Conservation (phyloP, 2,888 invertebrate species). For the Antheraea yamamai region DNA sequence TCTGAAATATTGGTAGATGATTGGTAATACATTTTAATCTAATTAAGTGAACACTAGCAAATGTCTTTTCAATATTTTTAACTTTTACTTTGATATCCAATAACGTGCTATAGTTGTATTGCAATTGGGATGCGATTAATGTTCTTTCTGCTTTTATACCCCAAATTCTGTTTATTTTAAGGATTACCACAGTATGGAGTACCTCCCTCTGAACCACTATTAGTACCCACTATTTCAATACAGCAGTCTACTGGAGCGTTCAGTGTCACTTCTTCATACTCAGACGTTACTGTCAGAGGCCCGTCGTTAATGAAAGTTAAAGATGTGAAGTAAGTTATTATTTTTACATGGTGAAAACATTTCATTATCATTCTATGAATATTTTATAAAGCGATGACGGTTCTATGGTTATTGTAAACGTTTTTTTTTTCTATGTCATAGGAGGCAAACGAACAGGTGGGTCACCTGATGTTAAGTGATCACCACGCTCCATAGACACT, state of each 20-base stretch:
- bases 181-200: constrained; percentile 84
- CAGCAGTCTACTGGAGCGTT: constrained; percentile 84
- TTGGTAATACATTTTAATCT: background rate
- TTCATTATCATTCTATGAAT: background rate
- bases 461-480: too few species aligned
- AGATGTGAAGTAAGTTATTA: constrained; percentile 79
- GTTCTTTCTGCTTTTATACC: background rate
- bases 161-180: constrained; percentile 26
- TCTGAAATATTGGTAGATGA: background rate
- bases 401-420: too few species aligned
- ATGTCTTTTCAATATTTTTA: background rate
- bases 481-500: too few species aligned
- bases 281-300: constrained; percentile 83
- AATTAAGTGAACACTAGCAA: background rate
- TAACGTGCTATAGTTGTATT: background rate
- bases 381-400: background rate
- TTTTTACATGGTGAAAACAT: background rate
- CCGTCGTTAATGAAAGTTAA: constrained; percentile 83
- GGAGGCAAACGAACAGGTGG: too few species aligned
- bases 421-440: too few species aligned
- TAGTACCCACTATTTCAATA: constrained; percentile 83
- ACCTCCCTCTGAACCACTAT: constrained; percentile 85
- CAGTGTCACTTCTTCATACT: constrained; percentile 81
- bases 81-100: background rate
- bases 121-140: background rate